These are phyloP conservation scores for Drosophila hydei DNA, from an alignment of 1,140 invertebrate genomes.

Conservation along the genomic window DNA sequence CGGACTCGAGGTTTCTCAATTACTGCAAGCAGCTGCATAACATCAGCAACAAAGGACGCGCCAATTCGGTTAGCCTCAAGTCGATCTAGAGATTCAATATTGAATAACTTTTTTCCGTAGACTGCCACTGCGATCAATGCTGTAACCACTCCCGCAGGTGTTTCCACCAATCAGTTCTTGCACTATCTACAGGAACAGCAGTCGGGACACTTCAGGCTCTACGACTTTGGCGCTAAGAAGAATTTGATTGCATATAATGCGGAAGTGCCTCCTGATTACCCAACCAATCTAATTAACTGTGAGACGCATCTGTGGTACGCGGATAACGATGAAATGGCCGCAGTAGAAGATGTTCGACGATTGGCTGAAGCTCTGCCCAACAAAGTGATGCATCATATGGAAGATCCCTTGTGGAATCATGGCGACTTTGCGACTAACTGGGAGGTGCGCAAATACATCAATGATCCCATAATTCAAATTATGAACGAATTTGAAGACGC, in stretches of 20 bases:
- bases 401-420: constrained; percentile 86
- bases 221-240: constrained; percentile 81
- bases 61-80: constrained; percentile 2
- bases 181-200: constrained; percentile 85
- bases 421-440: constrained; percentile 85
- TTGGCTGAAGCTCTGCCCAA: constrained; percentile 77
- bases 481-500: constrained; percentile 53
- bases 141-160: constrained; percentile 84
- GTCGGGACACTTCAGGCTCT: constrained; percentile 73
- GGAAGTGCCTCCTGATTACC: constrained; percentile 85
- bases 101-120: constrained; percentile 43
- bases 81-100: not conserved
- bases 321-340: constrained; percentile 85
- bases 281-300: constrained; percentile 85
- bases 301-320: constrained; percentile 87
- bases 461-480: constrained; percentile 65
- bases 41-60: constrained; percentile 6
- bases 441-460: constrained; percentile 50
- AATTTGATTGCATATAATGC: constrained; percentile 85
- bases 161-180: constrained; percentile 84
- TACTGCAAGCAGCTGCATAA: constrained; percentile 5
- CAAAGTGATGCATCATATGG: constrained; percentile 84
- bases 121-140: constrained; percentile 65
- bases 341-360: constrained; percentile 86
- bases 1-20: constrained; percentile 62